A percentile compares a stretch with the other conserved stretches of the same genome.
These are phyloP conservation scores for Busseola fusca DNA, from an alignment of 2,888 invertebrate species.

Conservation along the genomic window DNA sequence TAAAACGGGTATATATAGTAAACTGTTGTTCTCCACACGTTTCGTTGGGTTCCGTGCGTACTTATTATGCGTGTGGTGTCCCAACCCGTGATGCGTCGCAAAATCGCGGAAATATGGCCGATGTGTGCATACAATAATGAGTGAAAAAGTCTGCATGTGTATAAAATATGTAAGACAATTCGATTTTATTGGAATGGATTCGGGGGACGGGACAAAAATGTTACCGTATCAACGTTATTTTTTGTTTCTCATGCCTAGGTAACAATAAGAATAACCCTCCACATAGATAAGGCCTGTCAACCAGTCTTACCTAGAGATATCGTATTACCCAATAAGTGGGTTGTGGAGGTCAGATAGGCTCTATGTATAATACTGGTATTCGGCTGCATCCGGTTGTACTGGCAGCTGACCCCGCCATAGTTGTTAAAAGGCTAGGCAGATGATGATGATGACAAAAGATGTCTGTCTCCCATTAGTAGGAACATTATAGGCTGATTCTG, in stretches of 20 bases:
- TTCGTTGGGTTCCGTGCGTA: slow-evolving; percentile 45
- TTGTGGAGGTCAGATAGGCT: no score
- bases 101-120: slow-evolving; percentile 60
- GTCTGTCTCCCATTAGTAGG: no score
- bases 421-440: no score
- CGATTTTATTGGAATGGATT: slow-evolving; percentile 52
- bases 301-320: no score
- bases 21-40: slow-evolving; percentile 66
- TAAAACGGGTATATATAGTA: slow-evolving; percentile 66
- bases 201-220: slow-evolving; percentile 25
- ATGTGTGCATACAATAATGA: slow-evolving; percentile 62
- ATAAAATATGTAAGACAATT: slow-evolving; percentile 52
- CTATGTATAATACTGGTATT: no score
- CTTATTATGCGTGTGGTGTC: slow-evolving; percentile 67
- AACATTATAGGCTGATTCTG: no score
- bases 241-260: neutral
- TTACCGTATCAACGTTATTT: neutral
- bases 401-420: no score
- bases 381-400: no score
- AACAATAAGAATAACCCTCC: no score
- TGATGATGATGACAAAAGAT: no score
- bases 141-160: slow-evolving; percentile 42
- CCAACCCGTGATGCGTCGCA: slow-evolving; percentile 54
- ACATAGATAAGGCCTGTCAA: no score
- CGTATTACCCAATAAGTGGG: no score